Base-by-base conservation (phyloP, 2,797 vertebrate species). In the Enteromius thamalakanensis region DNA sequence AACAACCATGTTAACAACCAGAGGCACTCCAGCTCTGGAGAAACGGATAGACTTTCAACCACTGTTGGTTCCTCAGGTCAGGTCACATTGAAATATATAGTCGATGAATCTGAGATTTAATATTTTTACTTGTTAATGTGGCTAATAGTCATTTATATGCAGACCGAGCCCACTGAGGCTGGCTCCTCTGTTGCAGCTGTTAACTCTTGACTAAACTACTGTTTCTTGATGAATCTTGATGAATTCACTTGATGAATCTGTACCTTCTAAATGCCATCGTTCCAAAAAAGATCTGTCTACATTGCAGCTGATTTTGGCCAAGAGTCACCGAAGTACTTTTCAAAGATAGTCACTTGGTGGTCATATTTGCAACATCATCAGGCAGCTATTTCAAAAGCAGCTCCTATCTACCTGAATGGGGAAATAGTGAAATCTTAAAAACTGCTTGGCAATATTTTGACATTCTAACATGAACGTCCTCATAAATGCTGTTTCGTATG, bases 51-150 rank as follows among this genome's bases (percentile, higher is more conserved):
- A 9, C n/a, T 47, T 19, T 32, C 81, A 53, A 55, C 58, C 60
- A 76, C 49, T 5, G n/a, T 40, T 21, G 72, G 62, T 32, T 76
- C 49, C 34, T 68, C 72, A n/a, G 62, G 49, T 58, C 81, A 58
- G 49, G 7, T 76, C 34, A 47, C 37, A 45, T 1, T 82, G 23
- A 58, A 88, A 80, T 86, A 40, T 49, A 91, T 89, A 2, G 87
- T 89, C 19, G 91, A 93, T 0, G 91, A 94, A 70, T 92, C 90
- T 0, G 87, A 89, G 62, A 91, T 89, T 4, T 93, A 74, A 91
- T 29, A 6, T 49, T 19, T 40, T 55, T 55, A 55, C 70, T 65
- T 26, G 19, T 21, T 64, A 72, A 62, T 47, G 53, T 4, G 1
- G 45, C 69, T 49, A 29, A 72, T 42, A 7, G 11, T 6, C 40